A percentile compares a stretch with the other conserved stretches of the same genome.
phyloP scores from a whole-genome alignment of 2,113 vertebrate genomes.

The western clawed frog (Xenopus tropicalis) region UCB_Xtro_10.0 CM004452.2:32880001-32880500 shows the following conservation, averaged over 20 bases:
- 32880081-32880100: slow-evolving; percentile 80
- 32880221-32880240: too few relatives aligned
- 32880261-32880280: background rate
- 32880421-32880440: slow-evolving; percentile 79
- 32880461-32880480: background rate
- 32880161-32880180: slow-evolving; percentile 76
- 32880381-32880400: slow-evolving; percentile 69
- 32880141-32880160: slow-evolving; percentile 72
- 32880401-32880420: slow-evolving; percentile 65
- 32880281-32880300: background rate
- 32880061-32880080: slow-evolving; percentile 65
- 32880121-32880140: slow-evolving; percentile 77
- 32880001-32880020: too few relatives aligned
- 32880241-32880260: too few relatives aligned
- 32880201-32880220: background rate
- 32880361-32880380: slow-evolving; percentile 67
- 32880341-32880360: slow-evolving; percentile 75
- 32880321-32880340: slow-evolving; percentile 69
- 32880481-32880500: too few relatives aligned
- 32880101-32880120: slow-evolving; percentile 76
- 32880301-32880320: slow-evolving; percentile 64
- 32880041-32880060: slow-evolving; percentile 66
- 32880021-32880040: too few relatives aligned
- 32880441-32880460: slow-evolving; percentile 60
- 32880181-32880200: background rate